Base-by-base conservation (phyloP, 2,797 vertebrate species). In the Phoxinus dragarum region DNA sequence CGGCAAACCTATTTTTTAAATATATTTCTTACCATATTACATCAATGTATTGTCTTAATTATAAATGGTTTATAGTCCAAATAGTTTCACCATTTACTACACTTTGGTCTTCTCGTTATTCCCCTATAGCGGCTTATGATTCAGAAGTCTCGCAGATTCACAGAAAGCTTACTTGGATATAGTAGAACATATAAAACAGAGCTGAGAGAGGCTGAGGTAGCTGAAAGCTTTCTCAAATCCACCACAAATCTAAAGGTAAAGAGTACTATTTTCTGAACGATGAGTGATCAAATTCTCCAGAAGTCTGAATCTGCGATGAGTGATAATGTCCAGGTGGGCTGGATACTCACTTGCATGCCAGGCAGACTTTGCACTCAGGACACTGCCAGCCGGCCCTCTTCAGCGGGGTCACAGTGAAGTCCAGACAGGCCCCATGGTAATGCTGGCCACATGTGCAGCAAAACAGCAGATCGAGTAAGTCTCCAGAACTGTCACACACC, bases 321-420 rank as follows among this genome's bases (percentile, higher is more conserved):
- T 23, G 66, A 52, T 68, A 52, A 40, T 19, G 54, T 40, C 23
- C 49, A 8, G 17, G 52, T 44, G 17, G 16, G 10, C 47, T 69
- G 54, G 42, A 69, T 75, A 84, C 96, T 96, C 94, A 99, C 98
- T 97, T 99, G 98, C 98, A 99, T 88, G 96, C 95, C 94, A 97
- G 97, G 95, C 98, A 99, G 89, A 97, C 95, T 93, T 97, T 96
- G 94, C 98, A 99, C 85, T 95, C 95, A 19, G 96, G 97, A 92
- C 98, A 99, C 90, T 99, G 98, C 98, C 98, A 99, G 78, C 98
- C 98, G n/a, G 96, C 96, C 91, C 97, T 95, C 91, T 95, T 96
- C 82, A 98, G 91, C 44, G 97, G 94, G 73, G 97, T 97, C 44
- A 92, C 88, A 1, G 2, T 40, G 21, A 97, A 96, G 84, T 97